A percentile compares a stretch with the other conserved stretches of the same genome.
Evolutionary conservation across 2,113 vertebrate genomes (phyloP).

Genomic region (Forbesichthys agassizii): DNA sequence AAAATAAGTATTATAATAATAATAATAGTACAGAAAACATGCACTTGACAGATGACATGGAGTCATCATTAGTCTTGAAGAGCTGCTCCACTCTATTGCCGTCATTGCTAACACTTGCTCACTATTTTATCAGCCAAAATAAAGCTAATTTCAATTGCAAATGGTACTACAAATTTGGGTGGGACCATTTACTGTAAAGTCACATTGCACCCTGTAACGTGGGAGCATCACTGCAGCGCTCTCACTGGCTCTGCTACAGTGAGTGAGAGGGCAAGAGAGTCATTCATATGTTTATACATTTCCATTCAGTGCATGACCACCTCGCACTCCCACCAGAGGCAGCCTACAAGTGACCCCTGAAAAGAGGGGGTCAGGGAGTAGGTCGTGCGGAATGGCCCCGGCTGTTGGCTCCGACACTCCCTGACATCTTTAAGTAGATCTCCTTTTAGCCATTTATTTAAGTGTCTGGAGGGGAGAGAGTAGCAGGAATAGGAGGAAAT

Average conservation of each 20-base stretch:
- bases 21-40: constrained; percentile 61
- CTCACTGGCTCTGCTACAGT: too few species aligned
- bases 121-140: too few species aligned
- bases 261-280: constrained; percentile 42
- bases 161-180: too few species aligned
- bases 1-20: constrained; percentile 63
- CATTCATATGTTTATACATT: constrained; percentile 69
- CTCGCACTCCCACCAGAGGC: constrained; percentile 74
- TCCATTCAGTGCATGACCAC: constrained; percentile 75
- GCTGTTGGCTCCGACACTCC: constrained; percentile 79
- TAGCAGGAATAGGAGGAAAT: constrained; percentile 69
- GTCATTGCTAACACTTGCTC: constrained; percentile 6
- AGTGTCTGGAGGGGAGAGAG: constrained; percentile 55
- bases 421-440: constrained; percentile 84
- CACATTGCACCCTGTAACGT: too few species aligned
- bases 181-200: too few species aligned
- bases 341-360: constrained; percentile 77
- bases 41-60: constrained; percentile 66
- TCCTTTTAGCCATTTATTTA: constrained; percentile 79
- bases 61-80: constrained; percentile 65
- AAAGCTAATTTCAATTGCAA: too few species aligned
- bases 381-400: constrained; percentile 81
- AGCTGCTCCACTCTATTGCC: constrained; percentile 39
- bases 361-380: constrained; percentile 78
- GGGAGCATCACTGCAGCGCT: too few species aligned